Evolutionary conservation across 2,797 vertebrate genomes (phyloP), one percentile per base, ranked within the genome.

Genomic region (Melanotaenia nigrans): DNA sequence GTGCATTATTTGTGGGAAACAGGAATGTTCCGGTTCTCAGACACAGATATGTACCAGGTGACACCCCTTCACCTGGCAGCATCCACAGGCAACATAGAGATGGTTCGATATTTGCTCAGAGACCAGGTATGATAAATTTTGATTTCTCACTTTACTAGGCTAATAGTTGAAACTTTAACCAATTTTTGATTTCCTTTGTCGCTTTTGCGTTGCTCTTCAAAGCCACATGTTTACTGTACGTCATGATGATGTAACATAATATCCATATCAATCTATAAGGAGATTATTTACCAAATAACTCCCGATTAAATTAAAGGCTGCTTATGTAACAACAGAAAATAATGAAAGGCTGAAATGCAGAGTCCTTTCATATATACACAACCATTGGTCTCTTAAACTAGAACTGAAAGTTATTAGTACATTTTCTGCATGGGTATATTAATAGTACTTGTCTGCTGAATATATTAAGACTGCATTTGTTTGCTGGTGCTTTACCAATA

Each of bases 1-100:
- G 87, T 95, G 49, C 94, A 95, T 63, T 96, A 92, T 84, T 82
- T 95, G 65, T 94, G 92, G 92, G 95, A 96, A 85, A 94, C 93
- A 0, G 92, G 90, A 24, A 92, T 93, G 92, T 95, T 95, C 79
- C 73, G 81, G n/a, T 95, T 95, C 83, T 90, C 92, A n/a, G 94
- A 95, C 75, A 79, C 92, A 28, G 95, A 95, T 84, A 90, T 85
- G 89, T 91, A 92, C 85, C 83, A 85, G 55, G 83, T 94, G 78
- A 93, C 93, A 0, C 93, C 95, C 0, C 90, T 96, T 65, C 95
- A 96, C 85, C 82, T 95, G 85, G 94, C 95, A 18, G 93, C 93
- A 20, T 92, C 93, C 62, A 95, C 91, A 0, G 93, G 94, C 53
- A 95, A 95, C 85, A 90, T 84, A 42, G 94, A 95, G 51, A 84